Base-by-base conservation (phyloP, 2,113 vertebrate genomes). In the Varanus salvator region DNA sequence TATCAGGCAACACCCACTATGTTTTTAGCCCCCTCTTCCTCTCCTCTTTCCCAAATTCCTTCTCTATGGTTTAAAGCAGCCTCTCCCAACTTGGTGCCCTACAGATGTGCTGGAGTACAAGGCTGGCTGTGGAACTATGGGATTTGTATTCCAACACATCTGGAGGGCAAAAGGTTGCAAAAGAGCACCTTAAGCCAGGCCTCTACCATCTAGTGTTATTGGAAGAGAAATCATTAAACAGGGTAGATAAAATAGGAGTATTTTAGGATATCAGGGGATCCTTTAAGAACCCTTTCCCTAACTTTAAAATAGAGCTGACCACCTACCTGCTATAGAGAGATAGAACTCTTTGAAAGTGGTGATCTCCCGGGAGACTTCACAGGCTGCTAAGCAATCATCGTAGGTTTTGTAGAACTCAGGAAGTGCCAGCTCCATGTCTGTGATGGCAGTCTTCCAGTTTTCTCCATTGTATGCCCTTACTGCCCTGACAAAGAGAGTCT, bases 261-360 rank as follows among this genome's bases (percentile, higher is more conserved):
- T 76, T 66, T 74, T 34, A 52, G 57, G 80, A 94, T 89, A 0
- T 2, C 4, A 84, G 88, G 87, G 6, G 48, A 0, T 9, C 7
- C 48, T 90, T 52, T 23, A 71, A 54, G 9, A 72, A 50, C n/a
- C 52, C 23, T 38, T 83, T 64, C 29, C 31, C 11, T 8, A 31
- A 0, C 4, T 8, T 14, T 0, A 75, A 48, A 82, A 74, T 11
- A 23, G 19, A 52, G 23, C 19, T 81, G 84, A 78, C 15, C n/a
- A 93, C 97, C 72, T 44, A 99, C 99, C 99, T 95, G 99, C 98
- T 88, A 99, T 97, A 34, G 98, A 99, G 15, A 98, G 98, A 89
- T 99, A 99, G 92, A 99, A 99, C 89, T 99, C 99, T 94, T 99
- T 99, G 93, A 99, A 99, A 84, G 99, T 98, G 75, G 93, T 99